phyloP scores from a whole-genome alignment of 2,797 vertebrate species.

The Molothrus ater region DNA sequence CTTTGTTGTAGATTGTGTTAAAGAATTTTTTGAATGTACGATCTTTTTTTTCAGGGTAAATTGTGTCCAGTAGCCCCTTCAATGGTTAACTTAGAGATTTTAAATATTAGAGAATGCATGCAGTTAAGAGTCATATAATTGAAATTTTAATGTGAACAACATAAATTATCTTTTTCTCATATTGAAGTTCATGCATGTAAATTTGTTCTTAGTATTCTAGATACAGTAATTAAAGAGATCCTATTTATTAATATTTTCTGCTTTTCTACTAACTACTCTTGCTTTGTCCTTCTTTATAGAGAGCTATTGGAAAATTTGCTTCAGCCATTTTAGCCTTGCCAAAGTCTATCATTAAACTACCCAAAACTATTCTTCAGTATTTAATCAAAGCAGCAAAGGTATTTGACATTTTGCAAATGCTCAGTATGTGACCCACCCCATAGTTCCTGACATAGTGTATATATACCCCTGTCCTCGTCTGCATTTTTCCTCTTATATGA shows the following conservation, averaged over 20 bases:
- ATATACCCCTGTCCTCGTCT: slow-evolving; percentile 30
- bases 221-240: not conserved
- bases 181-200: not conserved
- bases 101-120: not conserved
- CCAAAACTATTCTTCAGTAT: slow-evolving; percentile 98
- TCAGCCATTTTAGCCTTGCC: slow-evolving; percentile 98
- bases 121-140: not conserved
- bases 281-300: slow-evolving; percentile 90
- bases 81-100: not conserved
- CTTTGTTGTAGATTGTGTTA: not conserved
- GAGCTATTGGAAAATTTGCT: slow-evolving; percentile 98
- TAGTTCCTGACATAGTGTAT: slow-evolving; percentile 26
- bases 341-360: slow-evolving; percentile 98
- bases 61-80: not conserved
- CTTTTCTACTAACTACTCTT: slow-evolving; percentile 78
- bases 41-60: not conserved
- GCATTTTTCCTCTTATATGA: slow-evolving; percentile 76
- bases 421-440: slow-evolving; percentile 59
- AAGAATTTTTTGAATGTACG: not conserved
- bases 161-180: not conserved
- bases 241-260: slow-evolving; percentile 52
- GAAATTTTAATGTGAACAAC: not conserved
- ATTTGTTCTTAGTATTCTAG: not conserved
- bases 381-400: slow-evolving; percentile 98
- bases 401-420: slow-evolving; percentile 76